Percentiles rank a stretch among this genome's conserved stretches.
These are phyloP conservation scores for Sparidentex hasta DNA, from an alignment of 2,797 vertebrate genomes.

Conservation along the genomic window DNA sequence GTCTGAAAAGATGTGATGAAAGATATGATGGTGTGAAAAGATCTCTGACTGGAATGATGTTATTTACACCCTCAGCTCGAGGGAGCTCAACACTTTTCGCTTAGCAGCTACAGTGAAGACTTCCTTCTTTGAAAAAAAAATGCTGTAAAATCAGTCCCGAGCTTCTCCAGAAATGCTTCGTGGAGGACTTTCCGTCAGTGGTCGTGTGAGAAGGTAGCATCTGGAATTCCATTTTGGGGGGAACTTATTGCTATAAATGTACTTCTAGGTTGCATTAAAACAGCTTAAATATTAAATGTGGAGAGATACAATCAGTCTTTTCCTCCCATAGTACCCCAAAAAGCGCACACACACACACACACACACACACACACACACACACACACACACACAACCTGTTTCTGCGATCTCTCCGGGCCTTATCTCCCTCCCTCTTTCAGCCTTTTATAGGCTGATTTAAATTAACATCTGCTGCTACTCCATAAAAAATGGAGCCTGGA, in stretches of 20 bases:
- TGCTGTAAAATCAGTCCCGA: too few species aligned
- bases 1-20: too few species aligned
- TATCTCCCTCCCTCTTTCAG: slow-evolving; percentile 18
- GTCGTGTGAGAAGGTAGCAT: too few species aligned
- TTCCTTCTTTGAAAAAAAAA: too few species aligned
- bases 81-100: too few species aligned
- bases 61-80: too few species aligned
- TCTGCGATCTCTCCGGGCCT: slow-evolving; percentile 26
- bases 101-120: too few species aligned
- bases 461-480: slow-evolving; percentile 62
- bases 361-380: slow-evolving; percentile 8
- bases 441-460: slow-evolving; percentile 59
- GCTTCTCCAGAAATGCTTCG: too few species aligned
- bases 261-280: background rate
- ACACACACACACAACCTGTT: slow-evolving; percentile 16
- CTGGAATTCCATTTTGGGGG: too few species aligned
- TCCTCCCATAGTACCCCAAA: background rate
- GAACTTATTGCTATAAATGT: background rate
- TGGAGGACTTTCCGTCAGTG: too few species aligned
- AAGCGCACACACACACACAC: slow-evolving; percentile 4
- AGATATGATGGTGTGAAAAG: too few species aligned
- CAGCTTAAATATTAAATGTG: background rate
- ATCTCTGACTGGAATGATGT: too few species aligned
- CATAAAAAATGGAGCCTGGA: slow-evolving; percentile 49
- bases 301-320: slow-evolving; percentile 11